Percentiles rank a stretch among this genome's conserved stretches.
Evolutionary conservation across 2,797 vertebrate species (phyloP).

Genomic region (Gymnoscopelus microlampas): DNA sequence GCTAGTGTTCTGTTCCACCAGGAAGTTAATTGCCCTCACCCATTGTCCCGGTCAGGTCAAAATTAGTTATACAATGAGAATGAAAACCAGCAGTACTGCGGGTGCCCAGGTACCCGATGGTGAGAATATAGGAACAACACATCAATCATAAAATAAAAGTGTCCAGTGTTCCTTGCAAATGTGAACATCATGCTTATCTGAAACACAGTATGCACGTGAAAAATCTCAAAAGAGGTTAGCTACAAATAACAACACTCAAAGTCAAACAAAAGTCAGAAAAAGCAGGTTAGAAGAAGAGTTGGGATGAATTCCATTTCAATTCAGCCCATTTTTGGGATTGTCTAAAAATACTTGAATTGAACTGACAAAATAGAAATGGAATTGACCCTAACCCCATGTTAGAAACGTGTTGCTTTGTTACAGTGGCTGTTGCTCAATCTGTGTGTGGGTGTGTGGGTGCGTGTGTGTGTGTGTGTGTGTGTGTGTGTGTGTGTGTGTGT

Average conservation of each 20-base stretch:
- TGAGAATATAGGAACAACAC: no score
- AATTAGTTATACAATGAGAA: no score
- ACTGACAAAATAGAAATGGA: slow-evolving; percentile 58
- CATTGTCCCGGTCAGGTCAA: no score
- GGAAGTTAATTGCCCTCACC: no score
- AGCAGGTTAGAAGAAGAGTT: slow-evolving; percentile 67
- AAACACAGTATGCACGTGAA: slow-evolving; percentile 44
- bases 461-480: neutral
- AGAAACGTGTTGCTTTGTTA: slow-evolving; percentile 59
- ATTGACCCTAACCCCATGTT: slow-evolving; percentile 72
- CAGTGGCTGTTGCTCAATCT: slow-evolving; percentile 30
- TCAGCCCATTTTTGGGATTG: slow-evolving; percentile 20
- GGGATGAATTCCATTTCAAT: slow-evolving; percentile 75
- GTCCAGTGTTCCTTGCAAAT: slow-evolving; percentile 31
- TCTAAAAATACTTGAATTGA: slow-evolving; percentile 15
- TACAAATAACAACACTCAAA: slow-evolving; percentile 59
- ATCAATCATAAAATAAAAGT: neutral
- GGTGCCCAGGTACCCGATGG: no score
- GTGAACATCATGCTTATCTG: slow-evolving; percentile 56
- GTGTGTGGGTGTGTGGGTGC: no score
- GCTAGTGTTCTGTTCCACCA: no score
- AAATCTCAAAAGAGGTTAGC: slow-evolving; percentile 63
- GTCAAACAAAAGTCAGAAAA: slow-evolving; percentile 57
- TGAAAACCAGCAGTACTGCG: no score
- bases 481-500: neutral